These are phyloP conservation scores for Drosophila orosa DNA, from an alignment of 1,140 invertebrate genomes.

Conservation along the genomic window DNA sequence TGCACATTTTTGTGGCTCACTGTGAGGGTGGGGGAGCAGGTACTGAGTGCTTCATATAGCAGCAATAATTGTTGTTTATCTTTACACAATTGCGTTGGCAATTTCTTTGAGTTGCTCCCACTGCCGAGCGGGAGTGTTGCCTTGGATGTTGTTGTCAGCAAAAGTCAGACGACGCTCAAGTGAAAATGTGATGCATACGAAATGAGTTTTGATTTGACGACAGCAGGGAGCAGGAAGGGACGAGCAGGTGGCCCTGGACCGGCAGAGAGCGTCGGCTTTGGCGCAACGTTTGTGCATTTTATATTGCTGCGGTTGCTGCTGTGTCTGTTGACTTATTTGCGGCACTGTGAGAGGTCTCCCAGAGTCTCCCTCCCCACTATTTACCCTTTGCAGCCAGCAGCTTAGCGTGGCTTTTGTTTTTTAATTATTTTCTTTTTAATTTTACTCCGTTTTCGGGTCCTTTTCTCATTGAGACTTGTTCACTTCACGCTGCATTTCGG, in stretches of 20 bases:
- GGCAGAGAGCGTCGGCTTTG: slow-evolving; percentile 11
- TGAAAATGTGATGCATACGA: slow-evolving; percentile 80
- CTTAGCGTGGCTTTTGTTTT: slow-evolving; percentile 58
- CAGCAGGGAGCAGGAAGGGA: slow-evolving; percentile 14
- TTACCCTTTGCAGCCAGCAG: slow-evolving; percentile 11
- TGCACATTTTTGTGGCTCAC: slow-evolving; percentile 56
- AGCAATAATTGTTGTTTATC: slow-evolving; percentile 83
- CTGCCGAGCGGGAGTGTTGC: slow-evolving; percentile 9
- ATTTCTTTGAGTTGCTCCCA: slow-evolving; percentile 66
- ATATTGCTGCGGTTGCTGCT: slow-evolving; percentile 61
- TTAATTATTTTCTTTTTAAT: slow-evolving; percentile 71
- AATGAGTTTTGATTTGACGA: slow-evolving; percentile 82
- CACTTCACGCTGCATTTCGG: slow-evolving; percentile 31
- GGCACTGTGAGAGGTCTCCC: slow-evolving; percentile 44
- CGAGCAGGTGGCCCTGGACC: slow-evolving; percentile 22
- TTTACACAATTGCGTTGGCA: slow-evolving; percentile 82
- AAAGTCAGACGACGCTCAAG: slow-evolving; percentile 55
- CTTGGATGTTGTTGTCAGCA: slow-evolving; percentile 29
- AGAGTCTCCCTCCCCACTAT: neutral
- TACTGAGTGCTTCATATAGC: slow-evolving; percentile 46
- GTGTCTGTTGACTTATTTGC: slow-evolving; percentile 74
- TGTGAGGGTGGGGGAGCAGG: slow-evolving; percentile 9
- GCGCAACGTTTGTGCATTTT: slow-evolving; percentile 75
- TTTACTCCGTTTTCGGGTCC: slow-evolving; percentile 22
- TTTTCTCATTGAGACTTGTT: slow-evolving; percentile 58